phyloP scores from a whole-genome alignment of 1,140 invertebrate genomes.

The Lucilia cuprina region DNA sequence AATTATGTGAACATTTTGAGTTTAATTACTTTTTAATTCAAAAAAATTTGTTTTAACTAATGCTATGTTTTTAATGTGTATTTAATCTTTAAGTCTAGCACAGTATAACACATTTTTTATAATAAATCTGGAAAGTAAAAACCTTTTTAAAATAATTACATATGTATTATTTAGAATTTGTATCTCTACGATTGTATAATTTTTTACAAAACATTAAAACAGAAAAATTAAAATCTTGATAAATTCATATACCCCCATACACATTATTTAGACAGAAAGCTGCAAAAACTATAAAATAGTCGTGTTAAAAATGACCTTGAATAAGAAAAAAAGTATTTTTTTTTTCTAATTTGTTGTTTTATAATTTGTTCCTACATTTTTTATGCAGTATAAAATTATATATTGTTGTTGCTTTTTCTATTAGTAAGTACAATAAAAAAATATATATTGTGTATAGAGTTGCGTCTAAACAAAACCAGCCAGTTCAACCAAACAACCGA shows the following conservation, averaged over 20 bases:
- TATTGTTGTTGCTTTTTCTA: not conserved
- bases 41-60: not conserved
- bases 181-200: not conserved
- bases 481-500: not conserved
- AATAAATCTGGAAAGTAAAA: no score
- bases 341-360: conserved; percentile 34
- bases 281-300: not conserved
- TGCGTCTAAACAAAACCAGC: conserved; percentile 7
- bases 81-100: not conserved
- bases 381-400: conserved; percentile 20
- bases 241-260: conserved; percentile 21
- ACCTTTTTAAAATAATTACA: not conserved
- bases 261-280: not conserved
- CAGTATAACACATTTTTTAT: not conserved
- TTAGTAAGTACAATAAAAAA: not conserved
- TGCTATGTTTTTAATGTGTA: not conserved
- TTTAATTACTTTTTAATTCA: not conserved
- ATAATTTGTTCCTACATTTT: conserved; percentile 35
- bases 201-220: not conserved
- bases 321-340: conserved; percentile 16
- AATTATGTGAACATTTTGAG: not conserved
- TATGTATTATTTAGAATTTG: not conserved
- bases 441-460: conserved; percentile 6
- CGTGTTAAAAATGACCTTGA: conserved; percentile 32
- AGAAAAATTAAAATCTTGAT: conserved; percentile 22